Conservation (phyloP, 2,888 invertebrate genomes). For the Hydraecia micacea region DNA sequence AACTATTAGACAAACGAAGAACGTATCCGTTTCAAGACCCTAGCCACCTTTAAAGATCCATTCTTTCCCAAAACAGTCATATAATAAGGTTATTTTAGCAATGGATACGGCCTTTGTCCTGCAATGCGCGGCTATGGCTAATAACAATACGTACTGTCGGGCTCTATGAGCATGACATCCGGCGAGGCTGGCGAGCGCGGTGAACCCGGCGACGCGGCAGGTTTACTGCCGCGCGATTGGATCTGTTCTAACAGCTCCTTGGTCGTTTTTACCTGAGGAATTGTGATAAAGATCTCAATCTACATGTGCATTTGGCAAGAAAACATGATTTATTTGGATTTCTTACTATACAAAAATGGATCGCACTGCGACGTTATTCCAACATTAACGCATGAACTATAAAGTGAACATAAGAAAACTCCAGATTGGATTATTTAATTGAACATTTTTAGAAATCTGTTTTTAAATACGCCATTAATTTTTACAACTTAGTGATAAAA, state of each 20-base stretch:
- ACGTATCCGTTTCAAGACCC: no score
- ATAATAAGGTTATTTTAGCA: background rate
- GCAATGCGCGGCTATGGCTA: background rate
- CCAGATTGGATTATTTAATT: background rate
- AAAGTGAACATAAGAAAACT: no score
- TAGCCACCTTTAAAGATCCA: no score
- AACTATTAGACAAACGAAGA: no score
- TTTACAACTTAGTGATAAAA: background rate
- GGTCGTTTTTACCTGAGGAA: slow-evolving; percentile 89
- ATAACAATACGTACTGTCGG: slow-evolving; percentile 73
- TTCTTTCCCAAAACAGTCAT: no score
- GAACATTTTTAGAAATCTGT: background rate
- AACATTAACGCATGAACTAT: no score
- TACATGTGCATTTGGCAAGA: background rate
- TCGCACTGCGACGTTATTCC: no score
- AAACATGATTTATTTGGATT: background rate
- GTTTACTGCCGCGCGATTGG: slow-evolving; percentile 90
- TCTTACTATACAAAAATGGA: background rate
- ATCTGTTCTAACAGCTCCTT: slow-evolving; percentile 95
- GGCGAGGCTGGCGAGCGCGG: slow-evolving; percentile 75
- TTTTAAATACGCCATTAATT: background rate
- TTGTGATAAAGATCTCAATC: background rate
- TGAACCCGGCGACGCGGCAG: slow-evolving; percentile 68
- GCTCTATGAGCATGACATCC: slow-evolving; percentile 87
- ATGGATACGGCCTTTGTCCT: background rate